These are phyloP conservation scores for Pollenia griseotomentosa DNA, from an alignment of 2,888 invertebrate genomes.

Conservation along the genomic window DNA sequence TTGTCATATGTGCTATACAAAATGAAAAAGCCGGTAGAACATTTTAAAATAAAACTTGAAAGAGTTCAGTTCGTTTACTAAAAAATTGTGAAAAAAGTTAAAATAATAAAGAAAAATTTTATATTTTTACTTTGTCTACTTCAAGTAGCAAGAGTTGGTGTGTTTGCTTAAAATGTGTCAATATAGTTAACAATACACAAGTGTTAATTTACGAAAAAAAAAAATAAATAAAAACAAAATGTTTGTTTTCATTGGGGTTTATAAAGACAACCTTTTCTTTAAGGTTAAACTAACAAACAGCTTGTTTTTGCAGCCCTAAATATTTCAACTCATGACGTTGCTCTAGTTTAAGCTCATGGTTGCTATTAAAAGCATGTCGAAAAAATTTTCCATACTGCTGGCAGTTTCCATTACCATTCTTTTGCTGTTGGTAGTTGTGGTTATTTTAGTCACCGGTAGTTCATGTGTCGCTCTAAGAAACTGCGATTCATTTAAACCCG, in stretches of 20 bases:
- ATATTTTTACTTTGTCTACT: not conserved
- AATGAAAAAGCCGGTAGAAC: slow-evolving; percentile 49
- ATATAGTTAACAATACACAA: slow-evolving; percentile 39
- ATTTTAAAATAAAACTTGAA: slow-evolving; percentile 52
- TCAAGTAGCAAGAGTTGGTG: not conserved
- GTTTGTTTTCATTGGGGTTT: slow-evolving; percentile 22
- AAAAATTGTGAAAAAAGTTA: not conserved
- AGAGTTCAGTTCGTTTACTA: slow-evolving; percentile 37
- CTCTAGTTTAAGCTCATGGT: slow-evolving; percentile 64
- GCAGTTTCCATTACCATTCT: slow-evolving; percentile 54
- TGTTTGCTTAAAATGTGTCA: slow-evolving; percentile 54
- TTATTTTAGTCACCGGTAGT: slow-evolving; percentile 62
- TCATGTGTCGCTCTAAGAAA: slow-evolving; percentile 72
- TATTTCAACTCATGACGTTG: slow-evolving; percentile 40
- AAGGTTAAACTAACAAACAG: not conserved
- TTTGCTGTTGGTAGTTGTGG: slow-evolving; percentile 63
- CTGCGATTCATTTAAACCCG: slow-evolving; percentile 79
- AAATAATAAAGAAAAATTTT: slow-evolving; percentile 1
- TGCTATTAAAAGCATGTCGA: slow-evolving; percentile 64
- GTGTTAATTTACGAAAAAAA: slow-evolving; percentile 60
- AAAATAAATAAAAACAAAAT: slow-evolving; percentile 26
- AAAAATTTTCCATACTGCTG: slow-evolving; percentile 54
- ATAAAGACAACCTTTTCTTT: slow-evolving; percentile 39
- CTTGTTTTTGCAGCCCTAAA: not conserved
- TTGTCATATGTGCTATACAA: slow-evolving; percentile 14